phyloP scores from a whole-genome alignment of 2,888 invertebrate genomes.

The Frankliniella intonsa region DNA sequence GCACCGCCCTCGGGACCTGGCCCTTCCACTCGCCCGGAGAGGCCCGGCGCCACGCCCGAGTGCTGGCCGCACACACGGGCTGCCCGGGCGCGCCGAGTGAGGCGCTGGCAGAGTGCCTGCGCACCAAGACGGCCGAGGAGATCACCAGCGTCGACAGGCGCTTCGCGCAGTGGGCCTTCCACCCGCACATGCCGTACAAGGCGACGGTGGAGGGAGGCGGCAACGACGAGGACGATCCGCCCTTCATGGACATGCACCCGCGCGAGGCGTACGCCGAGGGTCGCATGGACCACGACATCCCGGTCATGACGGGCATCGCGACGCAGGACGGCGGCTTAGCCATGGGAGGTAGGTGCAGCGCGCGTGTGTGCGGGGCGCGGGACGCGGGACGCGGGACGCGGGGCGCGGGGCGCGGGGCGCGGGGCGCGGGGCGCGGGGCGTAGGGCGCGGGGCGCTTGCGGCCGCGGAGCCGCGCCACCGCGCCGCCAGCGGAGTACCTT shows the following conservation, averaged over 20 bases:
- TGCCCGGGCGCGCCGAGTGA: conserved; percentile 3
- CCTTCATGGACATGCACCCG: conserved; percentile 12
- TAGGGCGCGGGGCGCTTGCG: too few relatives aligned
- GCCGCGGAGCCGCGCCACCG: too few relatives aligned
- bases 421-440: too few relatives aligned
- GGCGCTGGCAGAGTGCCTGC: neutral
- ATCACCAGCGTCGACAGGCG: neutral
- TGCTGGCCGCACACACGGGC: neutral
- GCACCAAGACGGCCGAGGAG: neutral
- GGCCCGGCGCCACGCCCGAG: neutral
- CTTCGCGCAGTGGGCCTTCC: neutral
- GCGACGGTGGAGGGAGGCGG: neutral
- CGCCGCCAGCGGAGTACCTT: too few relatives aligned
- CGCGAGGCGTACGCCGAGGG: neutral
- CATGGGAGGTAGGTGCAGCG: too few relatives aligned
- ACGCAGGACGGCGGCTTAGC: neutral
- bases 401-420: too few relatives aligned
- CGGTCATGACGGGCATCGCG: conserved; percentile 1
- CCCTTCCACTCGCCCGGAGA: neutral
- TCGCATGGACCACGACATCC: neutral
- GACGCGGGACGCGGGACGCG: too few relatives aligned
- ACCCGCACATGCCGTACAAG: conserved; percentile 19
- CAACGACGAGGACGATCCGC: neutral
- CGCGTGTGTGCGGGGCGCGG: too few relatives aligned
- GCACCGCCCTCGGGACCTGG: neutral